Base-by-base conservation (phyloP, 2,797 vertebrate genomes). In the Nasua narica region DNA sequence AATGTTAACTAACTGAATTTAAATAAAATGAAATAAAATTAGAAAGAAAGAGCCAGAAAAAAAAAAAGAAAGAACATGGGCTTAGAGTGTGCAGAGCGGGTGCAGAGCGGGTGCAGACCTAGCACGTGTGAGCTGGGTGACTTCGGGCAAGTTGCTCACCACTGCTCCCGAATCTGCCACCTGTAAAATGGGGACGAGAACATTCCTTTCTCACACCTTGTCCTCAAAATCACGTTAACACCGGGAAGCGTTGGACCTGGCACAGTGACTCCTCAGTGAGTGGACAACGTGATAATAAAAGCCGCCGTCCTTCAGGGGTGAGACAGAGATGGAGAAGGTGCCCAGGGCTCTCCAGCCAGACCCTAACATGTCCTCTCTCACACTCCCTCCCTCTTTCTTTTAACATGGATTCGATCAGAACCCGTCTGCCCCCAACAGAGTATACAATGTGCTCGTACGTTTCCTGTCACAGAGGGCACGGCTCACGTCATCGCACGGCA, bases 401-500 rank as follows among this genome's bases (percentile, higher is more conserved):
- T 32, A 65, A 27, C 7, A 23, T 18, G 40, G 56, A 37, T 46
- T 60, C 23, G 58, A 0, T 32, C 32, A 40, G 60, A 86, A 67
- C 1, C 14, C 10, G 35, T 43, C 40, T 3, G 4, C 16, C 23
- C 11, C 50, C 25, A 11, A 14, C 27, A 3, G 54, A 19, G 27
- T 3, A 3, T 2, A 3, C 52, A 48, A 52, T 32, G n/a, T 40
- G 12, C 27, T 18, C 5, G 0, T 2, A 15, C 0, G 2, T 6
- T 54, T 52, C 52, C 8, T 23, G 35, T 37, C 90, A 48, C 46
- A 0, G 14, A 52, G 56, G 50, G 67, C 65, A 46, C 4, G 3
- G 56, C 14, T 16, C 0, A 25, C 1, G 5, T 12, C 48, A 13
- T 25, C 60, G 21, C 43, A 48, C 5, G 16, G 25, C 9, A 25